A percentile compares a stretch with the other conserved stretches of the same genome.
Evolutionary conservation across 2,888 invertebrate genomes (phyloP).

Genomic region (Andrena bucephala): DNA sequence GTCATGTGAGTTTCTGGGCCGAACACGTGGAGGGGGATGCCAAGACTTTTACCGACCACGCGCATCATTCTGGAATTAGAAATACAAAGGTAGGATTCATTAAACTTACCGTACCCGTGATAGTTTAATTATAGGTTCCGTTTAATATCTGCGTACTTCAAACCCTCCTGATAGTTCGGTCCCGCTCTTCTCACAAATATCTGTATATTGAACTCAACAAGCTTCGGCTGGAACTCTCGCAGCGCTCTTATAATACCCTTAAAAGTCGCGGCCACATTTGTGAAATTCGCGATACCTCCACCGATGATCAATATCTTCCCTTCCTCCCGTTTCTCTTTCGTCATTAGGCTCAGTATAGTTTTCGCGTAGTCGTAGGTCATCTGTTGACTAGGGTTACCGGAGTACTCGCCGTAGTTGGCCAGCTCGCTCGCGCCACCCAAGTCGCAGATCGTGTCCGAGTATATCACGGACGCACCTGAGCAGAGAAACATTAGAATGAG

Average conservation of each 20-base stretch:
- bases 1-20: conserved; percentile 99
- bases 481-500: conserved; percentile 32
- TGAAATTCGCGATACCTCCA: conserved; percentile 99
- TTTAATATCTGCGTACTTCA: conserved; percentile 87
- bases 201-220: conserved; percentile 96
- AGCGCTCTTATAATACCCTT: conserved; percentile 99
- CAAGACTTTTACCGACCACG: conserved; percentile 87
- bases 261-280: conserved; percentile 99
- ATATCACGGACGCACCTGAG: conserved; percentile 96
- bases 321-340: conserved; percentile 85
- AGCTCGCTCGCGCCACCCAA: conserved; percentile 96
- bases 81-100: neutral
- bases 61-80: conserved; percentile 79
- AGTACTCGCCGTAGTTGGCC: conserved; percentile 99
- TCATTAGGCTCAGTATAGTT: conserved; percentile 98
- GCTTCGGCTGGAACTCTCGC: conserved; percentile 95
- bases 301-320: conserved; percentile 97
- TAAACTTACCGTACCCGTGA: neutral
- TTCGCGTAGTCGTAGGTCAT: conserved; percentile 99
- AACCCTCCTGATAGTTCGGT: conserved; percentile 99
- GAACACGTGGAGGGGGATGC: conserved; percentile 97
- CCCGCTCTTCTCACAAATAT: conserved; percentile 99
- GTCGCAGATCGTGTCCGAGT: conserved; percentile 99
- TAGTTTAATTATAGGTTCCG: neutral
- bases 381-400: conserved; percentile 98